These are phyloP conservation scores for Perdita meconis DNA, from an alignment of 2,888 invertebrate species.

Conservation along the genomic window DNA sequence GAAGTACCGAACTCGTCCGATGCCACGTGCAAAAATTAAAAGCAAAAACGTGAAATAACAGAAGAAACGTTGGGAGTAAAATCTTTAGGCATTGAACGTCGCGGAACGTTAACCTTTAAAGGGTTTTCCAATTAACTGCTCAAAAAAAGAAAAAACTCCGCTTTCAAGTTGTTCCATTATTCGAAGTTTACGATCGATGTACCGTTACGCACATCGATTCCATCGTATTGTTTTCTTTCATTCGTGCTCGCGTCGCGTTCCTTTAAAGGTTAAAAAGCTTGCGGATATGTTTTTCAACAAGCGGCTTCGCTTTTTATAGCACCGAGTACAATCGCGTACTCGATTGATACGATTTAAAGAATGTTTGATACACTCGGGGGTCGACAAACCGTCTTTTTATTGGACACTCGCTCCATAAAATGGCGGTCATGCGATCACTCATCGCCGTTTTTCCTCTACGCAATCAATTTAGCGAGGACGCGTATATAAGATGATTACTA, in stretches of 20 bases:
- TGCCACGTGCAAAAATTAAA: conserved; percentile 3
- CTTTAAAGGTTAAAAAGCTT: conserved; percentile 17
- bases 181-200: conserved; percentile 14
- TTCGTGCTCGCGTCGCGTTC: neutral
- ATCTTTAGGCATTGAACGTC: neutral
- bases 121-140: neutral
- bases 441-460: conserved; percentile 26
- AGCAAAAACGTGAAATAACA: conserved; percentile 24
- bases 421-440: conserved; percentile 54
- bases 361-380: conserved; percentile 20
- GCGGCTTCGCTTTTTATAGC: too few species aligned
- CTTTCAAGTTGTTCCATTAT: neutral
- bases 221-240: conserved; percentile 12
- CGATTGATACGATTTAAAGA: neutral
- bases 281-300: too few species aligned
- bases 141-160: too few species aligned
- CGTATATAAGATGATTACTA: conserved; percentile 4
- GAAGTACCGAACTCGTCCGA: conserved; percentile 47
- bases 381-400: conserved; percentile 44
- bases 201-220: conserved; percentile 9
- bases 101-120: conserved; percentile 22
- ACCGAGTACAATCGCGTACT: neutral
- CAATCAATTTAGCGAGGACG: conserved; percentile 8
- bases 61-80: conserved; percentile 2
- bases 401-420: conserved; percentile 49